Base-by-base conservation (phyloP, 2,113 vertebrate genomes). In the Nothobranchius furzeri region DNA sequence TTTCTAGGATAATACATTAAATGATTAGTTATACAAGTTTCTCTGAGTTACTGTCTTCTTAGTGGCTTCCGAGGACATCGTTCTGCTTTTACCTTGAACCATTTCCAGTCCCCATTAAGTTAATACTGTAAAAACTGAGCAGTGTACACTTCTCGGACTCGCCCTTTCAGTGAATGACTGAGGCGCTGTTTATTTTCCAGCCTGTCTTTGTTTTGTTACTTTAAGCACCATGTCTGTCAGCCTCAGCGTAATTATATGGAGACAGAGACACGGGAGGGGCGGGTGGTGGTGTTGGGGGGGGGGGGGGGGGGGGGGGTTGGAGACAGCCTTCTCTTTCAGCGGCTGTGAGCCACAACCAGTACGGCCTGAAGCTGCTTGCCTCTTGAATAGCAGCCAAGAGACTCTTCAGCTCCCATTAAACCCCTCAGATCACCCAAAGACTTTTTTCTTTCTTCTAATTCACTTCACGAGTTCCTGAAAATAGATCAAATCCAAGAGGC, bases 141-240 rank as follows among this genome's bases (percentile, higher is more conserved):
- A 66, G 62, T 42, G 71, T 73, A 73, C 77, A 81, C 75, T 70
- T 78, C 49, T 66, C 60, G 53, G 69, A 24, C 81, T 70, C 63
- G 36, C 49, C 63, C 62, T 69, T 53, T 72, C 63, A 68, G 52
- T 60, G 74, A 80, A 83, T 62, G 73, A 70, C 77, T 61, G 82
- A 79, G 84, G 75, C 67, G 81, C 83, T 92, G 91, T 92, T 92
- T 92, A 91, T 90, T 91, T 91, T 88, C 85, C 88, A 87, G 87
- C 65, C 79, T 20, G 83, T 85, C 91, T 91, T 91, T 93, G 91
- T 93, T 92, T 93, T 93, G 89, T 92, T 90, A 89, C 89, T 92
- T 89, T 92, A 93, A 92, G 92, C 89, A 89, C 83, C 77, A 81
- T 88, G 92, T 93, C 92, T 92, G 88, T 92, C 92, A 93, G 88